Evolutionary conservation across 2,888 invertebrate genomes (phyloP).

Genomic region (Scaptomyza flava): DNA sequence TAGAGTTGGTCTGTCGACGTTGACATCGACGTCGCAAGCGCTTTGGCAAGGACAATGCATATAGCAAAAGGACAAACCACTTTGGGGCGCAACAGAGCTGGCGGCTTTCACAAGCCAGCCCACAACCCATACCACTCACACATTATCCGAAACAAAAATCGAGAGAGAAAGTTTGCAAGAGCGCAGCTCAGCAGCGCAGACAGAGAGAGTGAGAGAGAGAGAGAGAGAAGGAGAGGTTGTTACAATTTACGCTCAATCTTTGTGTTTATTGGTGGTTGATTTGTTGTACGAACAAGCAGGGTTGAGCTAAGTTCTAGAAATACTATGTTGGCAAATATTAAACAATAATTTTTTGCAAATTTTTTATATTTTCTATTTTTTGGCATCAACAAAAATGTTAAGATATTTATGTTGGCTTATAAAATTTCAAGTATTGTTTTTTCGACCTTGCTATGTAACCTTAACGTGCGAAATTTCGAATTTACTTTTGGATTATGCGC

Average conservation of each 20-base stretch:
- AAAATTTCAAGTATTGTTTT: background rate
- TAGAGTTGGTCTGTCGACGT: slow-evolving; percentile 8
- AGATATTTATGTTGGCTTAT: background rate
- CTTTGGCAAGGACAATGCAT: slow-evolving; percentile 68
- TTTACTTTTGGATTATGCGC: slow-evolving; percentile 43
- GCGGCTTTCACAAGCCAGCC: slow-evolving; percentile 19
- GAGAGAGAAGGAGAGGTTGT: background rate
- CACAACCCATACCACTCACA: slow-evolving; percentile 17
- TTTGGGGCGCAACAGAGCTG: slow-evolving; percentile 49
- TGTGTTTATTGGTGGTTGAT: slow-evolving; percentile 29
- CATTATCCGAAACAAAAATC: slow-evolving; percentile 13
- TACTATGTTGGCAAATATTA: background rate
- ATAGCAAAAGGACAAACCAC: slow-evolving; percentile 64
- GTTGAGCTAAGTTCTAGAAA: slow-evolving; percentile 15
- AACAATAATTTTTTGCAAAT: background rate
- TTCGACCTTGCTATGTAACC: slow-evolving; percentile 37
- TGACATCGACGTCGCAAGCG: slow-evolving; percentile 30
- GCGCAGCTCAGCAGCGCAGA: slow-evolving; percentile 19
- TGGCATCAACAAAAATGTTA: background rate
- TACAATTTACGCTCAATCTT: background rate
- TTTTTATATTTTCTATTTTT: background rate
- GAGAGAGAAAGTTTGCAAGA: slow-evolving; percentile 10
- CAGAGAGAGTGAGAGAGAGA: slow-evolving; percentile 7
- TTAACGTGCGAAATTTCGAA: slow-evolving; percentile 42
- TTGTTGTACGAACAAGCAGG: slow-evolving; percentile 15